Conservation (phyloP, 2,888 invertebrate species). For the Atethmia centrago region DNA sequence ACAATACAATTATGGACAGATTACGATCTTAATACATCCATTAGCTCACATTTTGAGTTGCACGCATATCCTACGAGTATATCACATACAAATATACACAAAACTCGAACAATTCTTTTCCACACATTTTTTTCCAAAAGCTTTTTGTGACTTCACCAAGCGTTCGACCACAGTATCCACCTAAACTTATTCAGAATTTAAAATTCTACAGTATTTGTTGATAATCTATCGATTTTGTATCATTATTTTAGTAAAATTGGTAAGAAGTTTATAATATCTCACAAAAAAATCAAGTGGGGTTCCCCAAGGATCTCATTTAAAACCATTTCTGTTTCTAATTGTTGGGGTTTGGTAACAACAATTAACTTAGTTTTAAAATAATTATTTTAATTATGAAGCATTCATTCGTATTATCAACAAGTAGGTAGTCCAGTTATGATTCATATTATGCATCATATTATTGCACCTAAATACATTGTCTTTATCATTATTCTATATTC, state of each 20-base stretch:
- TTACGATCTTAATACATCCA: conserved; percentile 35
- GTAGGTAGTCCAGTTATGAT: background rate
- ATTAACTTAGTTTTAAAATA: conserved; percentile 1
- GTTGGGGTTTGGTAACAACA: background rate
- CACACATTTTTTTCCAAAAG: conserved; percentile 8
- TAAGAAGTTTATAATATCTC: background rate
- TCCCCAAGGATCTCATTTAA: conserved; percentile 22
- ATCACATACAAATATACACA: background rate
- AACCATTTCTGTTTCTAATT: conserved; percentile 1
- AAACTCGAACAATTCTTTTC: conserved; percentile 1
- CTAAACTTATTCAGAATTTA: background rate
- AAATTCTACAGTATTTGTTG: conserved; percentile 3
- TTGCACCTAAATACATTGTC: background rate
- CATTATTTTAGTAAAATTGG: conserved; percentile 7
- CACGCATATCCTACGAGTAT: conserved; percentile 16
- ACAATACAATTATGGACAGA: conserved; percentile 49
- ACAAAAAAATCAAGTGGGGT: background rate
- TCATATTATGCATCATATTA: conserved; percentile 17
- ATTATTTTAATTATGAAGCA: conserved; percentile 16
- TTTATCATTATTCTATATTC: background rate
- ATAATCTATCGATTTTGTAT: background rate
- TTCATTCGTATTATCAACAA: background rate
- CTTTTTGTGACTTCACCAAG: background rate
- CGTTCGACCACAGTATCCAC: conserved; percentile 12
- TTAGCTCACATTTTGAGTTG: conserved; percentile 41